phyloP scores from a whole-genome alignment of 1,140 invertebrate species.

The Drosophila watanabei region DNA sequence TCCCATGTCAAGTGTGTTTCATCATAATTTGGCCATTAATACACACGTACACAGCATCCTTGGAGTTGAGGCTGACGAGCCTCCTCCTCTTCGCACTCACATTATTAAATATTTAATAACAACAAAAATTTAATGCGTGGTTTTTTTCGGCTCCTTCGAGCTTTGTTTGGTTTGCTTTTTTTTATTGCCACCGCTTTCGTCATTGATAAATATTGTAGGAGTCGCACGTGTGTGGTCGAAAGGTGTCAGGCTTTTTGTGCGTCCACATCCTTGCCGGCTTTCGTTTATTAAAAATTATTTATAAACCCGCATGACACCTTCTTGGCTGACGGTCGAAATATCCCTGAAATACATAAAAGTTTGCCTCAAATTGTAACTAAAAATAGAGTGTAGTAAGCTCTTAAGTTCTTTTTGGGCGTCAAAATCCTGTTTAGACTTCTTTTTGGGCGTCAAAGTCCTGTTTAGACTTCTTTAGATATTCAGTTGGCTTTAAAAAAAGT shows the following conservation, averaged over 20 bases:
- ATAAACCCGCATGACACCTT: constrained; percentile 25
- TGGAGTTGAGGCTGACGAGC: constrained; percentile 45
- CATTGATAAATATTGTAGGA: constrained; percentile 49
- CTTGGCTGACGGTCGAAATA: background rate
- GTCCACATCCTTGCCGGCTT: constrained; percentile 22
- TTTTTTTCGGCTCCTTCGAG: constrained; percentile 33
- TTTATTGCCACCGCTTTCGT: constrained; percentile 34
- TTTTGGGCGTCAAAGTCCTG: background rate
- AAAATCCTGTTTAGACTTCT: background rate
- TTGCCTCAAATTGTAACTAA: background rate
- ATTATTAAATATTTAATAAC: constrained; percentile 80
- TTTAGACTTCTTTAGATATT: background rate
- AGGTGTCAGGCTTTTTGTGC: constrained; percentile 42
- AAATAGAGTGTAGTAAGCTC: constrained; percentile 6
- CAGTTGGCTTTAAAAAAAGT: background rate
- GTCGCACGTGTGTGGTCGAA: constrained; percentile 35
- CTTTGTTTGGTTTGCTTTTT: constrained; percentile 5
- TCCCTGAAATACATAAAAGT: background rate
- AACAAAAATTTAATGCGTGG: constrained; percentile 42
- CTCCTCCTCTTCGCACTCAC: constrained; percentile 34
- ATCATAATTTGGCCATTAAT: constrained; percentile 79
- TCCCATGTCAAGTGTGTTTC: constrained; percentile 70
- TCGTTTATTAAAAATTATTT: constrained; percentile 45
- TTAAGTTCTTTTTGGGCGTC: background rate
- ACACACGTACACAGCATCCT: constrained; percentile 31